Conservation (phyloP, 2,888 invertebrate genomes). For the Dorcus hopei region DNA sequence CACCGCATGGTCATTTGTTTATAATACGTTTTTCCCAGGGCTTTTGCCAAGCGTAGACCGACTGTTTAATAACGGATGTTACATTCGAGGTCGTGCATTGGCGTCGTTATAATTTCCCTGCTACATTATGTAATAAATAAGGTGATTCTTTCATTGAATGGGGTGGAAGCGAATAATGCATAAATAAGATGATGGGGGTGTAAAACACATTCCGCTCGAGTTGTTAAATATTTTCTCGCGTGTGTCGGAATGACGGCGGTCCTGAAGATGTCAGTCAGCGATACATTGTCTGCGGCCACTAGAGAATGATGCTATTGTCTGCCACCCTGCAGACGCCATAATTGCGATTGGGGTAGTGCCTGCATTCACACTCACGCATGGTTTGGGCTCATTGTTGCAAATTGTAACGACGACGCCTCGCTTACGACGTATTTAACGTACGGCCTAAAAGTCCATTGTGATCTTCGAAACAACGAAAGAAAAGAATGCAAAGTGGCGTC, state of each 20-base stretch:
- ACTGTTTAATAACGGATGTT: too few species aligned
- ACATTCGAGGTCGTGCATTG: too few species aligned
- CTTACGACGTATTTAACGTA: not conserved
- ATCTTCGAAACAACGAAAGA: too few species aligned
- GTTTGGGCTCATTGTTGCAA: constrained; percentile 12
- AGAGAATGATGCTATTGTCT: constrained; percentile 21
- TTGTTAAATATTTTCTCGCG: not conserved
- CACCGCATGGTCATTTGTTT: too few species aligned
- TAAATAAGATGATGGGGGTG: too few species aligned
- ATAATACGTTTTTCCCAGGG: too few species aligned
- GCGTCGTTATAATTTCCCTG: too few species aligned
- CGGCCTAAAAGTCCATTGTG: too few species aligned
- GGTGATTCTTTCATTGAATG: not conserved
- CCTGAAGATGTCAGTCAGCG: constrained; percentile 13
- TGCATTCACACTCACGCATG: constrained; percentile 7
- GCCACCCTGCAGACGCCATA: constrained; percentile 7
- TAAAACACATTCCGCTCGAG: not conserved
- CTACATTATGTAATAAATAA: not conserved
- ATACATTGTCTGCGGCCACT: constrained; percentile 20
- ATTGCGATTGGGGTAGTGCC: constrained; percentile 10
- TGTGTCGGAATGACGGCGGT: not conserved
- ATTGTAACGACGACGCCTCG: not conserved
- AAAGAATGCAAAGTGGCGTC: too few species aligned
- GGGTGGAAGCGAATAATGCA: not conserved
- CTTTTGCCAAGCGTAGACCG: too few species aligned